phyloP scores from a whole-genome alignment of 2,113 vertebrate species.

The Copsychus sechellarum region DNA sequence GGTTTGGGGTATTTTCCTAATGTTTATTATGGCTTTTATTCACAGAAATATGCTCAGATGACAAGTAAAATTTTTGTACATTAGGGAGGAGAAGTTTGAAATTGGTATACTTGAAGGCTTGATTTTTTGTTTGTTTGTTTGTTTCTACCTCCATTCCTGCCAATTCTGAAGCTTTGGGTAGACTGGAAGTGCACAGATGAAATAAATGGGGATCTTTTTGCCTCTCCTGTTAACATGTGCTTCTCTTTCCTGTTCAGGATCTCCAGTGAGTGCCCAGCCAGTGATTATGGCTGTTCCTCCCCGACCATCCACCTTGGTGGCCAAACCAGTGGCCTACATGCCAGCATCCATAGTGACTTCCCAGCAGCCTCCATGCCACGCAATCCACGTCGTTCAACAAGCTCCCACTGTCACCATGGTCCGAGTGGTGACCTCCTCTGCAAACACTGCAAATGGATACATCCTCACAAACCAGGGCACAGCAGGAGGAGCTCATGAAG shows the following conservation, averaged over 20 bases:
- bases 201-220: background rate
- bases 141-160: background rate
- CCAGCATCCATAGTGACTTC: conserved; percentile 84
- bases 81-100: background rate
- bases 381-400: conserved; percentile 89
- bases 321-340: conserved; percentile 89
- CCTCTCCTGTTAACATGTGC: background rate
- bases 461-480: conserved; percentile 80
- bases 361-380: conserved; percentile 80
- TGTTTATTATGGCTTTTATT: background rate
- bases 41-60: background rate
- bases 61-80: background rate
- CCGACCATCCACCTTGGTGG: conserved; percentile 78
- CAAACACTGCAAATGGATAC: conserved; percentile 90
- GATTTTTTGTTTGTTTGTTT: background rate
- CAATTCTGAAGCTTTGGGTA: background rate
- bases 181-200: background rate
- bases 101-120: background rate
- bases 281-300: conserved; percentile 94
- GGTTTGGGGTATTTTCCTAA: background rate
- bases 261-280: conserved; percentile 90
- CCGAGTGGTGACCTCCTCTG: conserved; percentile 84
- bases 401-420: conserved; percentile 93
- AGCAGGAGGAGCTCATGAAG: conserved; percentile 67
- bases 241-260: conserved; percentile 74